Conservation (phyloP, 2,113 vertebrate species). For the Leptocoma aspasia region DNA sequence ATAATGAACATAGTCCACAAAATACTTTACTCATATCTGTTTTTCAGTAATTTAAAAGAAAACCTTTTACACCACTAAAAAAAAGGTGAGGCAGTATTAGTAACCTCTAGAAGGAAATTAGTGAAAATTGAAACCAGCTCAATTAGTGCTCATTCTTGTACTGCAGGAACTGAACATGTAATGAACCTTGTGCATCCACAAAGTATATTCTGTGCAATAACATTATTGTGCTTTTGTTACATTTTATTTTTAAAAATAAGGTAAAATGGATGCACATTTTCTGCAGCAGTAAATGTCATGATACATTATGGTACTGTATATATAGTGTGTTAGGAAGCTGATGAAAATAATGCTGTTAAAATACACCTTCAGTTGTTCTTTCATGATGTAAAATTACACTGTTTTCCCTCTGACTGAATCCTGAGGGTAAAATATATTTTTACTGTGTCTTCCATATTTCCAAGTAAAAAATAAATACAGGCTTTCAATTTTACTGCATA, state of each 20-base stretch:
- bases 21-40: neutral
- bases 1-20: neutral
- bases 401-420: neutral
- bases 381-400: neutral
- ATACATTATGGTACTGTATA: neutral
- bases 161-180: neutral
- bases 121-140: neutral
- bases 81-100: neutral
- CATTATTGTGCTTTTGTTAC: neutral
- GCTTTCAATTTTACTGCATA: neutral
- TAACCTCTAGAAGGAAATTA: neutral
- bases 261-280: neutral
- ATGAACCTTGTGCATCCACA: neutral
- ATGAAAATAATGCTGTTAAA: neutral
- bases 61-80: neutral
- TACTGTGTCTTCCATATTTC: neutral
- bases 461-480: neutral
- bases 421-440: neutral
- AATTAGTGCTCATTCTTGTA: neutral
- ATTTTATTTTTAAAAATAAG: neutral
- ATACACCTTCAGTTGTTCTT: neutral
- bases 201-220: neutral
- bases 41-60: neutral
- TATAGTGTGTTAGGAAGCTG: neutral
- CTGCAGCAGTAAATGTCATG: neutral